Base-by-base conservation (phyloP, 2,113 vertebrate species). In the Eurystomus gularis region DNA sequence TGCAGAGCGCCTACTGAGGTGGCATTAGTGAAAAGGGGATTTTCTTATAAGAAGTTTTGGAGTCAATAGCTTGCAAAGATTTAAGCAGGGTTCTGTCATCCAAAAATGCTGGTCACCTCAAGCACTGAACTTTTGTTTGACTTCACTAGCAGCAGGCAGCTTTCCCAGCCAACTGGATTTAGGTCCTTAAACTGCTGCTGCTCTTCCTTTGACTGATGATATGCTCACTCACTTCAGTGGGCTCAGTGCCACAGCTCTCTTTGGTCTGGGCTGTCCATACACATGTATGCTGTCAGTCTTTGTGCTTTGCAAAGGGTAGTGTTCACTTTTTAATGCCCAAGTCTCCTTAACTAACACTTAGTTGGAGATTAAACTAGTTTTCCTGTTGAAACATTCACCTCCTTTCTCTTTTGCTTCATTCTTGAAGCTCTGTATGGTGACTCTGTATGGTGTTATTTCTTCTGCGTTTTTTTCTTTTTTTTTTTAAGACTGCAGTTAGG, bases 121-220 rank as follows among this genome's bases (percentile, higher is more conserved):
- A 81, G 75, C 61, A 42, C 26, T 60, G 88, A 90, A 81, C 37
- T 86, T 83, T 69, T 66, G 66, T 77, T 77, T 48, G 68, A 62
- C 54, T 83, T 71, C 4, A 6, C 58, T 83, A 86, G 62, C 24
- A 88, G 90, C 85, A 92, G 92, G 75, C 68, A 87, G 71, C 58
- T 73, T 86, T 94, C 55, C 61, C 68, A 94, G 71, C 75, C 93
- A 94, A 91, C 68, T 35, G 70, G 78, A 61, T 82, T 96, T 77
- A 31, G 82, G 66, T 69, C 23, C 75, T 96, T 66, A 69, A 77
- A 58, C 44, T 89, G 61, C 69, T 91, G 86, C 88, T 76, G 40
- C 8, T 95, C 52, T 76, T 73, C 64, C 71, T 86, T 19, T 94
- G 80, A 75, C 44, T 64, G 85, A 52, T 39, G 88, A 70, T 86